A percentile compares a stretch with the other conserved stretches of the same genome.
Conservation (phyloP, 1,140 invertebrate species). For the Pararge aegeria region DNA sequence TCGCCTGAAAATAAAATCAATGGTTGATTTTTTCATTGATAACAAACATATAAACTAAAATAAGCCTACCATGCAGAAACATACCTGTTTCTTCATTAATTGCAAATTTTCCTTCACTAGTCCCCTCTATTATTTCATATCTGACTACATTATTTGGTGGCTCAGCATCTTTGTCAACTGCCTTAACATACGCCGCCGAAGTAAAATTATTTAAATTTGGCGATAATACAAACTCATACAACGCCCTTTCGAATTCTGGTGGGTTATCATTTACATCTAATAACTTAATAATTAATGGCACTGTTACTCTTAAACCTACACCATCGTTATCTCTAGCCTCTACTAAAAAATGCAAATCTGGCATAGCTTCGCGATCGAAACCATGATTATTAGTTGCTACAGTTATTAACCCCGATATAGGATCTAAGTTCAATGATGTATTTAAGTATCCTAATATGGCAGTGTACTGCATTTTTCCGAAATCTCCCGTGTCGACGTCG, state of each 20-base stretch:
- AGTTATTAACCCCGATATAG: conserved; percentile 88
- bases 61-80: not conserved
- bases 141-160: conserved; percentile 92
- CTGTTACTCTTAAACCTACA: conserved; percentile 86
- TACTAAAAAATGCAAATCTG: conserved; percentile 88
- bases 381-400: conserved; percentile 86
- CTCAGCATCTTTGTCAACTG: conserved; percentile 90
- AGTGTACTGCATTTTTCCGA: conserved; percentile 88
- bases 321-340: conserved; percentile 93
- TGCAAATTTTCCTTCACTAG: conserved; percentile 89
- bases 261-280: conserved; percentile 93
- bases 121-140: conserved; percentile 91
- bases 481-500: conserved; percentile 87
- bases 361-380: conserved; percentile 91
- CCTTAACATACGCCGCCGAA: conserved; percentile 86
- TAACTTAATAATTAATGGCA: conserved; percentile 87
- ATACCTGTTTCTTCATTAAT: conserved; percentile 89
- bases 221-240: conserved; percentile 91
- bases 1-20: conserved; percentile 60
- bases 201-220: conserved; percentile 87
- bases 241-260: conserved; percentile 88
- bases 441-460: conserved; percentile 87
- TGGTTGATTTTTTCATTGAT: conserved; percentile 4
- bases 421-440: conserved; percentile 88
- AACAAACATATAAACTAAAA: conserved; percentile 8